phyloP scores from a whole-genome alignment of 1,140 invertebrate species.

The Uloborus diversus region DNA sequence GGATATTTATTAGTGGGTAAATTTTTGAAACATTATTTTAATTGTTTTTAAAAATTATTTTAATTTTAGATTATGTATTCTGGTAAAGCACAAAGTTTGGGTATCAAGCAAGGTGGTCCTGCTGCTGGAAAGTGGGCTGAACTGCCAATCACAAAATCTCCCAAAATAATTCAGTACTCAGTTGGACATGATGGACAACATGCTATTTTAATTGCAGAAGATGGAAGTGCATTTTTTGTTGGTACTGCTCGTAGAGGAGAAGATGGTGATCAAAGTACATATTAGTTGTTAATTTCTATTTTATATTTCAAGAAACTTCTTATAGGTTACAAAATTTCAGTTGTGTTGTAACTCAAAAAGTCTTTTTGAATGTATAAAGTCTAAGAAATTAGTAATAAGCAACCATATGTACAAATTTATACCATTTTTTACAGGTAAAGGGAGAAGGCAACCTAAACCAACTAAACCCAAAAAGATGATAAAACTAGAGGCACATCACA shows the following conservation, averaged over 20 bases:
- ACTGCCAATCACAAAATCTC: constrained; percentile 77
- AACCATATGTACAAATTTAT: too few species aligned
- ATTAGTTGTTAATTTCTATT: neutral
- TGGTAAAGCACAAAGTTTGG: constrained; percentile 79
- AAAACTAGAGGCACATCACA: constrained; percentile 85
- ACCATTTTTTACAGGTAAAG: too few species aligned
- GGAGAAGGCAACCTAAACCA: constrained; percentile 85
- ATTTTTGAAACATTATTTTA: too few species aligned
- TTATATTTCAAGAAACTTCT: neutral
- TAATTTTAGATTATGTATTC: constrained; percentile 74
- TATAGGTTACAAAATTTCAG: neutral
- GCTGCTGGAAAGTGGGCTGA: constrained; percentile 78
- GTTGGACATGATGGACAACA: constrained; percentile 94
- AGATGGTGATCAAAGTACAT: constrained; percentile 79
- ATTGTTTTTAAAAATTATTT: neutral
- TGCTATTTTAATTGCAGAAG: constrained; percentile 85
- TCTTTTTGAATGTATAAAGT: too few species aligned
- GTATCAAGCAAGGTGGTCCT: constrained; percentile 74
- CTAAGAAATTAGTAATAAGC: too few species aligned
- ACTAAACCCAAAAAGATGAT: constrained; percentile 92
- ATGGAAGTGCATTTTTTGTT: constrained; percentile 86
- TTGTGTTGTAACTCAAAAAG: too few species aligned
- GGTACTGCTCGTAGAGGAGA: constrained; percentile 91
- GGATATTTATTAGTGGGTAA: too few species aligned
- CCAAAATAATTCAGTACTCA: constrained; percentile 80